Evolutionary conservation across 2,888 invertebrate genomes (phyloP).

Genomic region (Mayetiola destructor): DNA sequence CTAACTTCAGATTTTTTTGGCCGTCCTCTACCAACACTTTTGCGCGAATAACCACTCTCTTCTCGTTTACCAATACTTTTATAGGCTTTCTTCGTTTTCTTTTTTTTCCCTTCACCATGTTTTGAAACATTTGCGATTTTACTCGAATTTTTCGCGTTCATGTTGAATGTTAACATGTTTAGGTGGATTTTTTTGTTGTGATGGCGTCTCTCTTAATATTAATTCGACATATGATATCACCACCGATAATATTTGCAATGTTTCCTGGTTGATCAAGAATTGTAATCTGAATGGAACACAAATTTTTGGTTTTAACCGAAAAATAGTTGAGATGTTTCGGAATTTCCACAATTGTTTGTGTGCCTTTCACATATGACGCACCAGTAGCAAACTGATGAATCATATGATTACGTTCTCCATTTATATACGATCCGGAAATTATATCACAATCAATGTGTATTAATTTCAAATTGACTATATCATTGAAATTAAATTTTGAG

Average conservation of each 20-base stretch:
- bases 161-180: conserved; percentile 19
- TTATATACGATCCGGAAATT: conserved; percentile 24
- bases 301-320: conserved; percentile 23
- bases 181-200: conserved; percentile 22
- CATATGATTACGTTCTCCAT: conserved; percentile 24
- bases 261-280: conserved; percentile 25
- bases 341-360: conserved; percentile 27
- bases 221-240: conserved; percentile 7
- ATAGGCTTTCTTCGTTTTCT: background rate
- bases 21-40: background rate
- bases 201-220: conserved; percentile 21
- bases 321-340: conserved; percentile 27
- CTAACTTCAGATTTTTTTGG: background rate
- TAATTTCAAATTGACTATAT: conserved; percentile 25
- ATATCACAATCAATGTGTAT: conserved; percentile 25
- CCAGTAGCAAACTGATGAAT: conserved; percentile 27
- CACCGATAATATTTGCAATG: conserved; percentile 15
- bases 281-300: conserved; percentile 24
- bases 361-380: conserved; percentile 23
- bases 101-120: background rate
- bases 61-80: background rate
- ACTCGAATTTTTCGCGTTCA: conserved; percentile 2
- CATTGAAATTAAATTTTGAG: background rate
- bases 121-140: background rate
- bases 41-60: background rate